Evolutionary conservation across 2,888 invertebrate genomes (phyloP).

Genomic region (Pediacus dermestoides): DNA sequence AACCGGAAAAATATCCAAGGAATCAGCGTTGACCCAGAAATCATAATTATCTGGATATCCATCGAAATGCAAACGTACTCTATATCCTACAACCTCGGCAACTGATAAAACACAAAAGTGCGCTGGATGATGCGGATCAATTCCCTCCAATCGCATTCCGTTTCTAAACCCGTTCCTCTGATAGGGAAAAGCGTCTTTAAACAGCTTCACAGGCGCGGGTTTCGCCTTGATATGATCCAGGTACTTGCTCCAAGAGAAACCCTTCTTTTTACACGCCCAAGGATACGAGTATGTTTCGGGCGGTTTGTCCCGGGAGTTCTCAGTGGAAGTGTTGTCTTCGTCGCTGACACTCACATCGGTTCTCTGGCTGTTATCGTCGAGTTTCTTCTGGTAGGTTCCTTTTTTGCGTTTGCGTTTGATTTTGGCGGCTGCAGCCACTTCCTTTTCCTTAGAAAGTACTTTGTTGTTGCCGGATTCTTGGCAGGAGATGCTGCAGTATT

Average conservation of each 20-base stretch:
- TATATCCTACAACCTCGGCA: conserved; percentile 75
- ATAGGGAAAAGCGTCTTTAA: conserved; percentile 74
- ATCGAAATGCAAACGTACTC: conserved; percentile 87
- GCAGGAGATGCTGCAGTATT: conserved; percentile 72
- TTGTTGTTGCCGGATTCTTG: conserved; percentile 50
- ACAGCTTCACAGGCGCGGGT: conserved; percentile 72
- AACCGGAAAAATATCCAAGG: conserved; percentile 85
- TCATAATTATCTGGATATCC: conserved; percentile 85
- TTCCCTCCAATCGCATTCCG: conserved; percentile 89
- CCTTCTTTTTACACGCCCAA: conserved; percentile 68
- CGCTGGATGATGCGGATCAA: conserved; percentile 88
- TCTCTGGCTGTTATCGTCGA: conserved; percentile 35
- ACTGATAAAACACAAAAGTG: conserved; percentile 86
- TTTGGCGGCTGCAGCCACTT: conserved; percentile 35
- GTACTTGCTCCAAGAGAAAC: conserved; percentile 76
- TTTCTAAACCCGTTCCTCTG: conserved; percentile 72
- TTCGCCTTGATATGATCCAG: conserved; percentile 69
- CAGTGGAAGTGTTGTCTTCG: conserved; percentile 41
- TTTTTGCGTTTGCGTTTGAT: conserved; percentile 41
- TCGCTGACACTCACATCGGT: conserved; percentile 34
- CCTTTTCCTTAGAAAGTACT: conserved; percentile 38
- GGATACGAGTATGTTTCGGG: conserved; percentile 61
- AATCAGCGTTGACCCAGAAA: conserved; percentile 92
- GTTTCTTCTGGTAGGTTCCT: conserved; percentile 32
- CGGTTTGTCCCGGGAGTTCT: conserved; percentile 42